Base-by-base conservation (phyloP, 2,888 invertebrate species). In the Artemia sinica region DNA sequence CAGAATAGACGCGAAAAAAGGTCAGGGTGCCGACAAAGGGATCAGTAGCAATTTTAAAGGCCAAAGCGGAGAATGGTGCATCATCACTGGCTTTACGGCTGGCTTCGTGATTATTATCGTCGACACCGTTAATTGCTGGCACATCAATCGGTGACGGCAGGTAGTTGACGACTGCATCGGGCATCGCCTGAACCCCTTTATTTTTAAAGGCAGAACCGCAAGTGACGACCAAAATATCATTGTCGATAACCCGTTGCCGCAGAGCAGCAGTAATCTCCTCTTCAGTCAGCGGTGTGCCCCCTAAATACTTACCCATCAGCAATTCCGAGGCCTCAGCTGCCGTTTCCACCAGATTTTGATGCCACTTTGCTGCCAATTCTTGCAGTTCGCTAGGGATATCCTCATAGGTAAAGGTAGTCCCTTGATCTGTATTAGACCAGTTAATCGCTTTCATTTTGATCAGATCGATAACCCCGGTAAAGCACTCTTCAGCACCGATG, bases 151-250 rank as follows among this genome's bases (percentile, higher is more conserved):
- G 72, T 9, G 72, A 41, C 5, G 72, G 72, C 18, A 72, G 49
- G 48, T 68, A 72, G 18, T 69, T 65, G 49, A 68, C 13, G 6
- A 72, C 71, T 9, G 70, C 71, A 68, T 72, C 72, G 12, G 72
- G 67, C 63, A 72, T 49, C 1, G 65, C 4, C 51, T 72, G 72
- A 41, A 72, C 72, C 4, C 72, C 72, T 67, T 72, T 72, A 63
- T 72, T 72, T 68, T 73, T 72, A 66, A 72, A 73, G 11, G 73
- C 68, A 10, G 72, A 70, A 0, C 72, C 72, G 49, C 72, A 72
- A 3, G 67, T 4, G 2, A 71, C 58, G 6, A 69, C 71, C 12
- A 67, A 14, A 41, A 72, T 66, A 11, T 67, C 66, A 14, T 49
- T 52, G 18, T 14, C 50, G 18, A 69, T 28, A 28, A 51, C 50